Evolutionary conservation across 30 jellyfish, hydroid and myxozoan species (phyloP).

Genomic region (Rhopilema esculentum): DNA sequence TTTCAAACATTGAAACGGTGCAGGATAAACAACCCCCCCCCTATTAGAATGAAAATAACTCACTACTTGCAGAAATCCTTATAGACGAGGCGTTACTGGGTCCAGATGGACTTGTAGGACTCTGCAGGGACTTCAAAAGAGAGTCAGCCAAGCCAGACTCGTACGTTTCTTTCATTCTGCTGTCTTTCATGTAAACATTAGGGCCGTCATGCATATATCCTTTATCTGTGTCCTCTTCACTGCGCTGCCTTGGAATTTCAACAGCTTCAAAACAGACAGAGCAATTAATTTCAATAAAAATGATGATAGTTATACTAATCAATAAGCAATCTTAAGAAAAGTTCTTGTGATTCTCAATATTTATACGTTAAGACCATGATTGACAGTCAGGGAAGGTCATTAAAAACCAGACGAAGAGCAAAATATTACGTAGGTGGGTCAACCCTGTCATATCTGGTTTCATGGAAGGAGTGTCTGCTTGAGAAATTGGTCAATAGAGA

Average conservation of each 20-base stretch:
- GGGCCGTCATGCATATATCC: constrained; percentile 82
- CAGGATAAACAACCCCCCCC: no score
- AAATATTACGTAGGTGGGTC: neutral
- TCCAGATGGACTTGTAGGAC: constrained; percentile 16
- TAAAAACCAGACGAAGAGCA: neutral
- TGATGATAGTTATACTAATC: no score
- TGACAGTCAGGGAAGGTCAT: neutral
- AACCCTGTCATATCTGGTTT: neutral
- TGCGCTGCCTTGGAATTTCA: constrained; percentile 32
- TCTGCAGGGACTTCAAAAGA: constrained; percentile 52
- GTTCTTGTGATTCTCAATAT: no score
- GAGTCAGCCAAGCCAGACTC: constrained; percentile 71
- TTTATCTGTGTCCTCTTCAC: constrained; percentile 43
- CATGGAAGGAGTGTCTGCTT: neutral
- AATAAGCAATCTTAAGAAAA: no score
- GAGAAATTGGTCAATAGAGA: neutral
- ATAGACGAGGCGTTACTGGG: constrained; percentile 45
- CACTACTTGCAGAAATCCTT: constrained; percentile 51
- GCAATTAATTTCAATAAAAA: neutral
- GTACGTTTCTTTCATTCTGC: constrained; percentile 1
- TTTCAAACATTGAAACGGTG: no score
- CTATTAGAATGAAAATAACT: neutral
- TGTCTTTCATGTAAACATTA: constrained; percentile 45
- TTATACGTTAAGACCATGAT: no score
- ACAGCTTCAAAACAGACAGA: constrained; percentile 2